These are phyloP conservation scores for Fundulus diaphanus DNA, from an alignment of 2,797 vertebrate species.

Conservation along the genomic window DNA sequence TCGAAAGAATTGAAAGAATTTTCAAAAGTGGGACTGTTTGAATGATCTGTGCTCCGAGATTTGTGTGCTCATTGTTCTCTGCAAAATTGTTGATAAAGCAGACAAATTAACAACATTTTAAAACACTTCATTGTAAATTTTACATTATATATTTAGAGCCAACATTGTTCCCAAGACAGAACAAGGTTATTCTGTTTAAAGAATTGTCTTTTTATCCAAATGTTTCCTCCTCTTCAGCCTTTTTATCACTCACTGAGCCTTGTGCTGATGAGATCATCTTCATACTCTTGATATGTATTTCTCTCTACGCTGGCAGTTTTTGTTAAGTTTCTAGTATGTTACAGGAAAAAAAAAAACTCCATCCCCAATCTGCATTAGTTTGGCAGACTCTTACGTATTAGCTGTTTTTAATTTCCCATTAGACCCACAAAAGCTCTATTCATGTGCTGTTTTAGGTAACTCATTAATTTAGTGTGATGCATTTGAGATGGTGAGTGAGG, in stretches of 20 bases:
- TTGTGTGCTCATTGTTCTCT: not conserved
- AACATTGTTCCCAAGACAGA: conserved; percentile 6
- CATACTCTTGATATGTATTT: conserved; percentile 35
- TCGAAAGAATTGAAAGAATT: not conserved
- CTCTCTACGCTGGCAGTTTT: conserved; percentile 40
- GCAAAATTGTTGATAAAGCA: conserved; percentile 12
- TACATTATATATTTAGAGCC: conserved; percentile 15
- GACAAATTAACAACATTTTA: conserved; percentile 14
- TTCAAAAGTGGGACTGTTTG: conserved; percentile 6
- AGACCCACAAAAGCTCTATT: conserved; percentile 74
- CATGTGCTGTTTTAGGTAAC: conserved; percentile 78
- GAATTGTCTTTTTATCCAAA: conserved; percentile 16
- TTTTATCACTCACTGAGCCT: conserved; percentile 29
- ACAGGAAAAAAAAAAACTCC: conserved; percentile 49
- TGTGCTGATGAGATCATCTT: conserved; percentile 23
- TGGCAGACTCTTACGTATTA: conserved; percentile 78
- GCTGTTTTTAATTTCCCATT: conserved; percentile 83
- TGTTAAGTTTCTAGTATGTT: conserved; percentile 41
- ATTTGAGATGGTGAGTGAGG: conserved; percentile 73
- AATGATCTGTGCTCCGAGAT: not conserved
- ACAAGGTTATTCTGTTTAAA: not conserved
- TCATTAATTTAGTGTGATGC: conserved; percentile 84
- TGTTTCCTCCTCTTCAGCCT: not conserved
- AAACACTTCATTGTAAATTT: conserved; percentile 18
- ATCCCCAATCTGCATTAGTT: conserved; percentile 72